A percentile compares a stretch with the other conserved stretches of the same genome.
Evolutionary conservation across 1,140 invertebrate genomes (phyloP).

Genomic region (Drosophila suzukii): DNA sequence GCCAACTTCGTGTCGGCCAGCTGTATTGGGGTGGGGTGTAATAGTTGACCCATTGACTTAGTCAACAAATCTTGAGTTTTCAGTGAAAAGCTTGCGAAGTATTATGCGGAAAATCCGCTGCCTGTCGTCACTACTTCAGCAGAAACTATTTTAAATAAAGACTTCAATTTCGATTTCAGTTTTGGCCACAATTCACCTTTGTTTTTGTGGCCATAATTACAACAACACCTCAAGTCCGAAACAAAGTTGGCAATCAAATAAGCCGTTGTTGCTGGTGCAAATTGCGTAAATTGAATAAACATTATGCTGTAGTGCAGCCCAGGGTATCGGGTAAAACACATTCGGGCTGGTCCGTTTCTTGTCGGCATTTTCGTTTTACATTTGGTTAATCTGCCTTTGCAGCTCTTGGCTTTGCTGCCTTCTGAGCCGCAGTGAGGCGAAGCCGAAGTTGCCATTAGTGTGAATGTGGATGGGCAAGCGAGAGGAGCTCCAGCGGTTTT

Average conservation of each 20-base stretch:
- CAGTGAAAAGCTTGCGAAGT: conserved; percentile 25
- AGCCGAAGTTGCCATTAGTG: conserved; percentile 15
- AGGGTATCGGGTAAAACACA: conserved; percentile 23
- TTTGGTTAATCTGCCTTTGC: conserved; percentile 65
- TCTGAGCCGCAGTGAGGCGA: conserved; percentile 61
- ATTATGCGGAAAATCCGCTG: conserved; percentile 29
- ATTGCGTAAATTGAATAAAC: conserved; percentile 81
- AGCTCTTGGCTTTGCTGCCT: conserved; percentile 57
- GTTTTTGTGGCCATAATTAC: conserved; percentile 68
- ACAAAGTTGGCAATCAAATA: conserved; percentile 71
- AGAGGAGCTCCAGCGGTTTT: conserved; percentile 25
- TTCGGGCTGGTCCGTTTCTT: conserved; percentile 19
- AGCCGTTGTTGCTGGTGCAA: conserved; percentile 49
- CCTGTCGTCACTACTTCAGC: conserved; percentile 32
- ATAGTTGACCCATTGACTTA: conserved; percentile 77
- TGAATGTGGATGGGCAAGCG: conserved; percentile 30
- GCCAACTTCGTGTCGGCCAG: conserved; percentile 30
- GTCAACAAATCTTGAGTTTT: conserved; percentile 51
- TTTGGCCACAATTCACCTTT: conserved; percentile 24
- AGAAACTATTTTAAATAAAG: conserved; percentile 60
- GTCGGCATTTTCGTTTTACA: conserved; percentile 52
- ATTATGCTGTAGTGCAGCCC: conserved; percentile 63
- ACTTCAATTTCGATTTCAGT: conserved; percentile 43
- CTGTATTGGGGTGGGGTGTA: conserved; percentile 24
- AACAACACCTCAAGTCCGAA: conserved; percentile 49